phyloP scores from a whole-genome alignment of 2,888 invertebrate species.

The Busseola fusca region DNA sequence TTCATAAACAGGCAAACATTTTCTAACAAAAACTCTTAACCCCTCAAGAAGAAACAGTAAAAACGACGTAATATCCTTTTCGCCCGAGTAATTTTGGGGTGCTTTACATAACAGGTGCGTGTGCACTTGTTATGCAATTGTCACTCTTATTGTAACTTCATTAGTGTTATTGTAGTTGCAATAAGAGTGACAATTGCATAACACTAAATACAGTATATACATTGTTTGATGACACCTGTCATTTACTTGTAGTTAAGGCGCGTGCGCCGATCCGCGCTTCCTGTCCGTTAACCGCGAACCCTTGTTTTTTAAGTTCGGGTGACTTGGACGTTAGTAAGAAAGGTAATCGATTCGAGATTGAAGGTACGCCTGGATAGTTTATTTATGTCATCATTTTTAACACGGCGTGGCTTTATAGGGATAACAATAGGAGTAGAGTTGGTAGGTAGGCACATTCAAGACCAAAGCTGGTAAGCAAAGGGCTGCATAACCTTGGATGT shows the following conservation, averaged over 20 bases:
- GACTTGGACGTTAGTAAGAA: neutral
- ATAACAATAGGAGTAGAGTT: neutral
- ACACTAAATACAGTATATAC: neutral
- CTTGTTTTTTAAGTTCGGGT: constrained; percentile 29
- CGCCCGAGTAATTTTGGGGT: constrained; percentile 28
- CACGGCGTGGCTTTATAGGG: neutral
- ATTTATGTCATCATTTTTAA: neutral
- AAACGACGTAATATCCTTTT: constrained; percentile 4
- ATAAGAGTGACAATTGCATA: constrained; percentile 37
- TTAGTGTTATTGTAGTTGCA: neutral
- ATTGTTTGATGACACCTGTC: constrained; percentile 51
- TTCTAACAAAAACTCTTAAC: neutral
- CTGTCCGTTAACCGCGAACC: constrained; percentile 57
- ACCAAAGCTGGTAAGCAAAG: neutral
- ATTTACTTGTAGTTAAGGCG: constrained; percentile 22
- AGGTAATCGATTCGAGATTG: neutral
- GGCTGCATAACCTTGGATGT: neutral
- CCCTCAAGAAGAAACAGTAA: constrained; percentile 15
- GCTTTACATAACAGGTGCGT: constrained; percentile 12
- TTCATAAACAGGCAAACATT: neutral
- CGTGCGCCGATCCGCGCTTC: constrained; percentile 56
- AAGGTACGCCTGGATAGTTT: neutral
- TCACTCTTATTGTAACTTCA: too few species aligned
- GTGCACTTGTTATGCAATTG: too few species aligned
- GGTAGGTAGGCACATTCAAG: neutral